Evolutionary conservation across 1,140 invertebrate genomes (phyloP).

Genomic region (Spodoptera frugiperda): DNA sequence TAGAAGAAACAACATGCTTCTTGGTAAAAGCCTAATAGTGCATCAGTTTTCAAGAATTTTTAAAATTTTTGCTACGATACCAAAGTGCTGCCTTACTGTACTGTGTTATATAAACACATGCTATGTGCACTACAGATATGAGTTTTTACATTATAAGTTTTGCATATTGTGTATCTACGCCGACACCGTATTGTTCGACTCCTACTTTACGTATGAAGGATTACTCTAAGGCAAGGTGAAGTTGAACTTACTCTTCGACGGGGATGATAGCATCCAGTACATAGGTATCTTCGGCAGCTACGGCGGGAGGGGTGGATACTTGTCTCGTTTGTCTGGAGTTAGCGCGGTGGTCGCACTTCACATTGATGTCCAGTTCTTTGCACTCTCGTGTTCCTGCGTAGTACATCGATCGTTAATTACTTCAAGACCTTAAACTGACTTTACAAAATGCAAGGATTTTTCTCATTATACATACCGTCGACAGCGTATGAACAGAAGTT

Average conservation of each 20-base stretch:
- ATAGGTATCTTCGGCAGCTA: slow-evolving; percentile 90
- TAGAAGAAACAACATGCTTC: slow-evolving; percentile 76
- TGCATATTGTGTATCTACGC: slow-evolving; percentile 46
- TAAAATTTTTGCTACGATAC: slow-evolving; percentile 13
- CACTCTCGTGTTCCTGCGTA: slow-evolving; percentile 89
- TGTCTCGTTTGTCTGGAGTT: slow-evolving; percentile 88
- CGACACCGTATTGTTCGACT: slow-evolving; percentile 50
- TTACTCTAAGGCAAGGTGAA: not conserved
- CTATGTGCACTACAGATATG: slow-evolving; percentile 49
- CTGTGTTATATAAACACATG: slow-evolving; percentile 47
- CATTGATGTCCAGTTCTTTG: slow-evolving; percentile 95
- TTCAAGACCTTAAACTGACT: too few relatives aligned
- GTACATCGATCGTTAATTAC: not conserved
- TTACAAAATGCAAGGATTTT: too few relatives aligned
- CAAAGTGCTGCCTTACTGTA: slow-evolving; percentile 36
- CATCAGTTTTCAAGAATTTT: slow-evolving; percentile 6
- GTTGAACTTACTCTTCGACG: slow-evolving; percentile 91
- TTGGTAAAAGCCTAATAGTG: slow-evolving; percentile 36
- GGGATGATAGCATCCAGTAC: slow-evolving; percentile 92
- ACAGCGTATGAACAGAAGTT: slow-evolving; percentile 96
- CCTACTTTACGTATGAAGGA: slow-evolving; percentile 21
- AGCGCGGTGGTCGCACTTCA: slow-evolving; percentile 94
- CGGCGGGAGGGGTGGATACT: slow-evolving; percentile 81
- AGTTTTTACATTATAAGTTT: slow-evolving; percentile 36
- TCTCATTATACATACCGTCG: slow-evolving; percentile 87